These are phyloP conservation scores for Scalopus aquaticus DNA, from an alignment of 2,113 vertebrate genomes.

Conservation along the genomic window DNA sequence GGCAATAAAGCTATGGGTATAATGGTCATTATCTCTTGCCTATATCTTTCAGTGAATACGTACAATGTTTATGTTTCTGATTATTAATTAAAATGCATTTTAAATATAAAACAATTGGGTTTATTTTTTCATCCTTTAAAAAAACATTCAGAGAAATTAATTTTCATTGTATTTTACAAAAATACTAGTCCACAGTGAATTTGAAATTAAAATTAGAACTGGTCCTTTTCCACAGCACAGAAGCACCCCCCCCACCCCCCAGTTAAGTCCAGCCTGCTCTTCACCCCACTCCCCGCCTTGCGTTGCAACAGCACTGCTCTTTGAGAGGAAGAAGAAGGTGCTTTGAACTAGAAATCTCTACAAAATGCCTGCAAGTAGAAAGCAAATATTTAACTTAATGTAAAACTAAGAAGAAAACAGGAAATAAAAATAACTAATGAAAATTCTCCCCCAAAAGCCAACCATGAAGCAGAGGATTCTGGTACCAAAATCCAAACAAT, in stretches of 20 bases:
- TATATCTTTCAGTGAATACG: background rate
- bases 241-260: background rate
- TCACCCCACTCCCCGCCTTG: background rate
- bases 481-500: background rate
- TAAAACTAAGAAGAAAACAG: background rate
- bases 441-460: background rate
- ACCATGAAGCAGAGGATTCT: background rate
- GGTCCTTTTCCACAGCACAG: background rate
- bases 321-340: background rate
- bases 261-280: background rate
- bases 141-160: background rate
- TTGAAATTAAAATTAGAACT: background rate
- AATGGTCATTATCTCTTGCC: background rate
- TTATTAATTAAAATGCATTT: conserved; percentile 5
- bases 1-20: background rate
- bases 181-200: background rate
- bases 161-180: background rate
- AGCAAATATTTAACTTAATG: background rate
- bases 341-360: background rate
- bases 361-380: background rate
- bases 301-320: background rate
- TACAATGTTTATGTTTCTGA: conserved; percentile 18
- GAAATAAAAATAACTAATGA: background rate
- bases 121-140: background rate
- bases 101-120: background rate